These are phyloP conservation scores for Blera fallax DNA, from an alignment of 2,888 invertebrate genomes.

Conservation along the genomic window DNA sequence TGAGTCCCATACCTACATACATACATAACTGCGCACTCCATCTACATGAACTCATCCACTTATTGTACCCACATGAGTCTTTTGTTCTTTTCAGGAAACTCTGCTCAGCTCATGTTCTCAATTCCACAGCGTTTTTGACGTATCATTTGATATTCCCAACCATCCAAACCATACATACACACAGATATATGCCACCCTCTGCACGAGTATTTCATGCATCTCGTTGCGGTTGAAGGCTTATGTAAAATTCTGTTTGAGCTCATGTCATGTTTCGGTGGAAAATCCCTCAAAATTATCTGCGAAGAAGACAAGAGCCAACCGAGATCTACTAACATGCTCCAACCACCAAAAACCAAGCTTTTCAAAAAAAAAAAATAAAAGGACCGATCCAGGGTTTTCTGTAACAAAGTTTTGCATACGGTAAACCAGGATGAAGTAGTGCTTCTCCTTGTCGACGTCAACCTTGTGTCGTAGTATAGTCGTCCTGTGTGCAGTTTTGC, in stretches of 20 bases:
- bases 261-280: slow-evolving; percentile 66
- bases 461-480: background rate
- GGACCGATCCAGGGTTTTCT: slow-evolving; percentile 13
- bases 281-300: slow-evolving; percentile 69
- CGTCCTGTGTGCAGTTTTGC: slow-evolving; percentile 12
- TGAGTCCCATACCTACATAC: background rate
- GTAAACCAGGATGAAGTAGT: slow-evolving; percentile 7
- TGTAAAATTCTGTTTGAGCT: slow-evolving; percentile 69
- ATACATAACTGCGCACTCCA: background rate
- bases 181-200: background rate
- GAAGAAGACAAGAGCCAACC: slow-evolving; percentile 51
- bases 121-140: slow-evolving; percentile 60
- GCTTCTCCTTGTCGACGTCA: background rate
- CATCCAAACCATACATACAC: background rate
- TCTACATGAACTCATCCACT: background rate
- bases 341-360: background rate
- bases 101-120: slow-evolving; percentile 35
- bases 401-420: slow-evolving; percentile 62
- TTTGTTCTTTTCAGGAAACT: slow-evolving; percentile 15
- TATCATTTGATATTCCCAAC: slow-evolving; percentile 51
- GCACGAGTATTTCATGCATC: slow-evolving; percentile 30
- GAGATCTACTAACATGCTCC: slow-evolving; percentile 1
- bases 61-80: background rate
- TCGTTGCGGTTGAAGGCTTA: slow-evolving; percentile 68
- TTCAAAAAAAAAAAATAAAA: background rate